These are phyloP conservation scores for Mactromeris polynyma DNA, from an alignment of 2,888 invertebrate genomes.

Conservation along the genomic window DNA sequence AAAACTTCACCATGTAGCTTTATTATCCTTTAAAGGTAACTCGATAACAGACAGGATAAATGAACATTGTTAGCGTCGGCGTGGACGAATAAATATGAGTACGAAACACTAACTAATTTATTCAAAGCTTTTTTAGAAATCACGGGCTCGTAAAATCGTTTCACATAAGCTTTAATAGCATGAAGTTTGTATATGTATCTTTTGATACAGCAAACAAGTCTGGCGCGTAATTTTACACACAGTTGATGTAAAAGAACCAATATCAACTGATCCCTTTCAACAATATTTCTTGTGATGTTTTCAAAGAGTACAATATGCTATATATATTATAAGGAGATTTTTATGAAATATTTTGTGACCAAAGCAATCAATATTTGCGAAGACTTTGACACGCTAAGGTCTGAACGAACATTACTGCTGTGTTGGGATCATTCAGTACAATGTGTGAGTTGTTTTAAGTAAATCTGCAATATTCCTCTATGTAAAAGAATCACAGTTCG, in stretches of 20 bases:
- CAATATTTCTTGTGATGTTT: background rate
- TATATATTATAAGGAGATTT: background rate
- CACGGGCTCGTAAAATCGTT: slow-evolving; percentile 12
- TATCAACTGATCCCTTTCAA: background rate
- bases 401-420: background rate
- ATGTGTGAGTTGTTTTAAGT: no score
- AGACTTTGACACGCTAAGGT: background rate
- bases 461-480: no score
- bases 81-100: background rate
- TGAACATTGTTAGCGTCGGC: background rate
- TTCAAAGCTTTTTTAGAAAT: slow-evolving; percentile 11
- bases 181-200: background rate
- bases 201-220: background rate
- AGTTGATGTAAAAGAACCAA: background rate
- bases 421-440: background rate
- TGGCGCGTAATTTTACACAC: background rate
- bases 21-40: background rate
- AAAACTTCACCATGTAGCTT: background rate
- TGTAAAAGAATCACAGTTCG: no score
- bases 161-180: background rate
- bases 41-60: background rate
- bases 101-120: slow-evolving; percentile 6
- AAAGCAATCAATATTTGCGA: background rate
- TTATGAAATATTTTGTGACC: background rate
- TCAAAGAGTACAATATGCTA: background rate